Conservation (phyloP, 2,797 vertebrate species). For the Chiroxiphia lanceolata region DNA sequence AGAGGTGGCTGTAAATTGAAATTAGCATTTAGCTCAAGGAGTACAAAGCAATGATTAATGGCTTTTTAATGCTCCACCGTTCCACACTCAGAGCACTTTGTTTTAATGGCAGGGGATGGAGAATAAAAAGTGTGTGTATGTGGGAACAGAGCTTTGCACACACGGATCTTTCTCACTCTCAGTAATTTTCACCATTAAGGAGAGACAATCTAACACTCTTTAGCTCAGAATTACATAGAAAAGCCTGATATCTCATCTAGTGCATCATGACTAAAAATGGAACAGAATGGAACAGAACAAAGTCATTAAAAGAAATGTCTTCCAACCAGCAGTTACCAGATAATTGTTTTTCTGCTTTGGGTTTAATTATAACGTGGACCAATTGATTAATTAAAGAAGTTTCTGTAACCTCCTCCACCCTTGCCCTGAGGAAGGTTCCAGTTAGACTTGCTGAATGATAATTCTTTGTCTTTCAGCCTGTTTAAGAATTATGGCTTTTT, state of each 20-base stretch:
- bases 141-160: not conserved
- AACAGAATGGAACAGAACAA: not conserved
- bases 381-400: conserved; percentile 66
- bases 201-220: not conserved
- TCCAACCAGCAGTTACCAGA: conserved; percentile 33
- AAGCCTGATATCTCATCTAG: not conserved
- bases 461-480: conserved; percentile 8
- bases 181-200: not conserved
- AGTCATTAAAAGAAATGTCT: conserved; percentile 57
- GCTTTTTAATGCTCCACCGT: conserved; percentile 36
- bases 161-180: not conserved
- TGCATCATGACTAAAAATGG: not conserved
- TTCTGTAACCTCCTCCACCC: conserved; percentile 23
- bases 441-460: not conserved
- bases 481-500: not conserved
- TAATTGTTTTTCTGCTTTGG: conserved; percentile 65
- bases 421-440: conserved; percentile 5
- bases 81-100: conserved; percentile 31
- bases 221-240: not conserved
- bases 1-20: conserved; percentile 65
- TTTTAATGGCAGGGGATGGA: not conserved
- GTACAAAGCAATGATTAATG: conserved; percentile 65
- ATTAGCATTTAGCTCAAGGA: conserved; percentile 64
- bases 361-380: conserved; percentile 59
- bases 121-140: not conserved